Base-by-base conservation (phyloP, 2,797 vertebrate species). In the Dicrostonyx torquatus region DNA sequence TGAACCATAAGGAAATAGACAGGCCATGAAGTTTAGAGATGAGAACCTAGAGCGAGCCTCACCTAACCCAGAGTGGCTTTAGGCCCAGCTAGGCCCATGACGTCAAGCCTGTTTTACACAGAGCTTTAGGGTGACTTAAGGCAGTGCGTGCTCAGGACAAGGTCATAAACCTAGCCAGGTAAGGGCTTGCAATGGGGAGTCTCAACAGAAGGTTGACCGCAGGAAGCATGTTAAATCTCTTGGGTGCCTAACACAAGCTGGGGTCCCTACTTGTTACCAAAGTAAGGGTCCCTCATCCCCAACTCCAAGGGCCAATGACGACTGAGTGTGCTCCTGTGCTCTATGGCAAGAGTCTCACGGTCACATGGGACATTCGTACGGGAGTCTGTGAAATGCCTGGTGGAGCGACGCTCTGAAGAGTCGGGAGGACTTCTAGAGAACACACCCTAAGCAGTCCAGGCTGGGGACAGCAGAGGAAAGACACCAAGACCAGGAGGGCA, bases 271-370 rank as follows among this genome's bases (percentile, higher is more conserved):
- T 6, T 45, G 13, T 79, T 14, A 3, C 22, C 58, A 60, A 77
- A 34, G 34, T 72, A 22, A 64, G 24, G 29, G 89, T 55, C 60
- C 10, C 0, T 20, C 29, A 20, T 29, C 45, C 48, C 73, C 68
- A 20, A 34, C 34, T 26, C 45, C 34, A 24, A 37, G 83, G 17
- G 7, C 18, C 0, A 0, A n/a, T 40, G 37, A 73, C 37, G 1
- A 2, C 22, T 17, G 60, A 26, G 34, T 68, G 34, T 68, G 1
- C 34, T 68, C 34, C n/a, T 48, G 7, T 6, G 0, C 15, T 29
- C 50, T 40, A 2, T 40, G 53, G 15, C n/a, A 34, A 40, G 64
- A 1, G 1, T 45, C 86, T 1, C 0, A 2, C 1, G 5, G 8
- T 37, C 31, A 58, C 26, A 48, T 5, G 34, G 22, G 55, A 17